Conservation (phyloP, 35 echinoderm and acorn worm species). For the Patiria miniata region DNA sequence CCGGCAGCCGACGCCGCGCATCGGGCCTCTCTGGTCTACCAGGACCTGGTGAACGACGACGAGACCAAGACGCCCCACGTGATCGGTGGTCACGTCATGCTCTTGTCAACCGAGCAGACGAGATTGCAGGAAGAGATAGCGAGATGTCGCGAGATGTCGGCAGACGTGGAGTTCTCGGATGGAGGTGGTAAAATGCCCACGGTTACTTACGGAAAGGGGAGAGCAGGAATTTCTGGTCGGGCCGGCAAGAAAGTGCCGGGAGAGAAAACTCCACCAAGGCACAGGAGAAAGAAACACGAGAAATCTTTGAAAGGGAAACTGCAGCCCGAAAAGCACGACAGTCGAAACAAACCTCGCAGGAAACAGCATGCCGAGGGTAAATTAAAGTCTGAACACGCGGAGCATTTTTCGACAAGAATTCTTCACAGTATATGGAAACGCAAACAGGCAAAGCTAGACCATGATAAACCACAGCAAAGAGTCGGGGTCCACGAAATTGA, state of each 20-base stretch:
- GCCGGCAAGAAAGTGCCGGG: not conserved
- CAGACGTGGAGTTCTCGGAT: slow-evolving; percentile 43
- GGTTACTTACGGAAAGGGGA: not conserved
- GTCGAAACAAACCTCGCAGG: not conserved
- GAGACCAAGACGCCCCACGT: slow-evolving; percentile 49
- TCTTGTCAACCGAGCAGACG: slow-evolving; percentile 55
- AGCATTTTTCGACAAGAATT: not conserved
- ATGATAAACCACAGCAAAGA: not conserved
- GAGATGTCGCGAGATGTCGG: slow-evolving; percentile 28
- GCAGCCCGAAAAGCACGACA: not conserved
- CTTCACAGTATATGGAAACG: not conserved
- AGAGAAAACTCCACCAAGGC: not conserved
- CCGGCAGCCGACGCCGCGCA: slow-evolving; percentile 61
- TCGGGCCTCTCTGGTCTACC: slow-evolving; percentile 51
- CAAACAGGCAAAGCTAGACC: not conserved
- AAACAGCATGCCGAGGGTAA: not conserved
- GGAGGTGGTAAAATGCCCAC: not conserved
- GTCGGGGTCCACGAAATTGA: slow-evolving; percentile 44
- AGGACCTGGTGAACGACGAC: slow-evolving; percentile 71
- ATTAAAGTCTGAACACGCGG: not conserved
- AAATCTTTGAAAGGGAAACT: not conserved
- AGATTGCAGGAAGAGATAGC: slow-evolving; percentile 49
- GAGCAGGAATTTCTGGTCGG: not conserved
- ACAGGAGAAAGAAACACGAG: not conserved
- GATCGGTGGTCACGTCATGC: slow-evolving; percentile 90